Base-by-base conservation (phyloP, 2,888 invertebrate genomes). In the Netelia inedita region DNA sequence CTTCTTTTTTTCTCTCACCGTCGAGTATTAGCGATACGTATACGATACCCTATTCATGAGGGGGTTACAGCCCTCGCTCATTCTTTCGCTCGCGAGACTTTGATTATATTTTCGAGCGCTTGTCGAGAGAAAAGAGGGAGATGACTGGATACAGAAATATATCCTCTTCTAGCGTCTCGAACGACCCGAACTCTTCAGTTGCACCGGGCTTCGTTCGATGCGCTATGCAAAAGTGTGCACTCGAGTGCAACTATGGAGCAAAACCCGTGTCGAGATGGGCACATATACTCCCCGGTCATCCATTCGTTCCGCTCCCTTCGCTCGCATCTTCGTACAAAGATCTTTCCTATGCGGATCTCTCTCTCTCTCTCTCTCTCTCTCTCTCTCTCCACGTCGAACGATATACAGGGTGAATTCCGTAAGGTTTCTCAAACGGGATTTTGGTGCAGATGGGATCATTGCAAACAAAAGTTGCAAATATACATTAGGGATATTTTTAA, bases 101-200 rank as follows among this genome's bases (percentile, higher is more conserved):
- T 84, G 84, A 81, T 81, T 81, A 78, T 69, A 78, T 84, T 84
- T 81, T 84, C 84, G 57, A 71, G 73, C 74, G 69, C 9, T 59
- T 55, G 57, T 63, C 43, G 57, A 46, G 57, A 46, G 28, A 21
- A 79, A 59, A 71, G 50, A 69, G n/a, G 59, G 69, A 78, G 59
- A 69, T 19, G 14, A 9, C 14, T 10, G 19, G 43, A 61, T 43
- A 57, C n/a, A 11, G 16, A 35, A 28, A 16, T 65, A 53, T 35
- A 53, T 50, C n/a, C 53, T 19, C 50, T 16, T 9, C 9, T 19
- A 68, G 43, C 11, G 41, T n/a, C 8, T 63, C 28, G 11, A 21
- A 21, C 8, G 11, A 21, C 28, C n/a, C 28, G 19, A 6, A 14
- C 63, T 63, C 63, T 63, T 23, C 28, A n/a, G 14, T 53, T 55